Evolutionary conservation across 2,888 invertebrate genomes (phyloP).

Genomic region (Tyria jacobaeae): DNA sequence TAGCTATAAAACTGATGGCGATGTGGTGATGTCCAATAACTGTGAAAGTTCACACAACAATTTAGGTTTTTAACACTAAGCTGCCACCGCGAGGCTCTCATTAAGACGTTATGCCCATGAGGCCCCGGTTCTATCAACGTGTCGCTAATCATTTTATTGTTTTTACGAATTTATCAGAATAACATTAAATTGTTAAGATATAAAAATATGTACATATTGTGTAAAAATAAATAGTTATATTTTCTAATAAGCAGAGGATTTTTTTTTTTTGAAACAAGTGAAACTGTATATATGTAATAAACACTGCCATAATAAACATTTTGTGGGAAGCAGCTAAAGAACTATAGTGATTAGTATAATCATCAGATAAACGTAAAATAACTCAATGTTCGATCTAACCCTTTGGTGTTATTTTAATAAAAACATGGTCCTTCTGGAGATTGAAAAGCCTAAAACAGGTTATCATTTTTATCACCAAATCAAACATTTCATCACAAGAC

Average conservation of each 20-base stretch:
- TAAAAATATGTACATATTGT: conserved; percentile 3
- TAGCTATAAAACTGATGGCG: conserved; percentile 68
- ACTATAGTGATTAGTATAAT: too few species aligned
- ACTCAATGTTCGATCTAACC: too few species aligned
- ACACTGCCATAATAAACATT: background rate
- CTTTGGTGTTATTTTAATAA: too few species aligned
- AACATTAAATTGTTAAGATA: conserved; percentile 46
- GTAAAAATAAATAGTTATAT: conserved; percentile 2
- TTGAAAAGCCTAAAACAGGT: conserved; percentile 25
- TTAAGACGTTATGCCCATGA: conserved; percentile 63
- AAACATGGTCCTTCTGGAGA: background rate
- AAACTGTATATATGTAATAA: background rate
- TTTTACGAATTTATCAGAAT: conserved; percentile 68
- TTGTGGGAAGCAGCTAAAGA: background rate
- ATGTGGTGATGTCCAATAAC: conserved; percentile 64
- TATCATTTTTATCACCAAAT: conserved; percentile 60
- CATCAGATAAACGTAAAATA: too few species aligned
- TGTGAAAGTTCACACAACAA: conserved; percentile 87
- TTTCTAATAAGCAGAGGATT: background rate
- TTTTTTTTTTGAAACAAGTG: background rate
- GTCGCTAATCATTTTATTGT: conserved; percentile 81
- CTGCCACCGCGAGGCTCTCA: conserved; percentile 75
- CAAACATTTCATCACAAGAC: conserved; percentile 78
- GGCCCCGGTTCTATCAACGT: conserved; percentile 51
- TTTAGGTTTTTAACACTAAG: conserved; percentile 82